Evolutionary conservation across 1,140 invertebrate species (phyloP), one percentile per base, ranked within the genome.

Genomic region (Ceratina australensis): DNA sequence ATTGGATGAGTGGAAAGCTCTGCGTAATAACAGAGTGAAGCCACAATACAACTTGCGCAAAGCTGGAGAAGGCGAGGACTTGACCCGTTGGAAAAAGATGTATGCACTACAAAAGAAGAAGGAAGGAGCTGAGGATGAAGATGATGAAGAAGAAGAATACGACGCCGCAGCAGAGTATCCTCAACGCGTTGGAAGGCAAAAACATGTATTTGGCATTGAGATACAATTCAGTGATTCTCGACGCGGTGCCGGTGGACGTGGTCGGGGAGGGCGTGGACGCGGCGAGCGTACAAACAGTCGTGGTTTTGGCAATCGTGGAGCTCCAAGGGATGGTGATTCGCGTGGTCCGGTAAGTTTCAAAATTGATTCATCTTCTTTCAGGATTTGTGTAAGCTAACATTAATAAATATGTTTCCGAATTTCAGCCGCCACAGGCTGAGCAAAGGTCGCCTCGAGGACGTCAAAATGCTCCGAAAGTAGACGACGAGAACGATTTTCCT

Each of bases 401-500:
- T 50, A 20, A 56, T 24, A 5, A 16, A 28, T 74, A 24, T 49
- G 8, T 47, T 13, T 15, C 56, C 20, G 13, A 76, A 24, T 60
- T 80, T 54, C 52, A 87, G 76, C 52, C 80, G 26, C 71, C 83
- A 5, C 80, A 84, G 54, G 61, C 80, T 3, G 90, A 92, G 67
- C 92, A 92, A 66, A 92, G 89, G 76, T 92, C 92, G 24, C 91
- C 92, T 47, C 91, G 91, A 75, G 90, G 90, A 73, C 92, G 93
- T 84, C 94, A 85, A 82, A 93, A 95, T 80, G 97, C 97, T 88
- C 98, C 98, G 24, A 98, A 98, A 91, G 97, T 99, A 66, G 97
- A 98, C 90, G 97, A 99, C 93, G 97, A 97, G 93, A 95, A 96
- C 89, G 97, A 98, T 93, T 98, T 99, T 93, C 98, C 98, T 80